A percentile compares a stretch with the other conserved stretches of the same genome.
Conservation (phyloP, 2,113 vertebrate species). For the Sapayoa aenigma region DNA sequence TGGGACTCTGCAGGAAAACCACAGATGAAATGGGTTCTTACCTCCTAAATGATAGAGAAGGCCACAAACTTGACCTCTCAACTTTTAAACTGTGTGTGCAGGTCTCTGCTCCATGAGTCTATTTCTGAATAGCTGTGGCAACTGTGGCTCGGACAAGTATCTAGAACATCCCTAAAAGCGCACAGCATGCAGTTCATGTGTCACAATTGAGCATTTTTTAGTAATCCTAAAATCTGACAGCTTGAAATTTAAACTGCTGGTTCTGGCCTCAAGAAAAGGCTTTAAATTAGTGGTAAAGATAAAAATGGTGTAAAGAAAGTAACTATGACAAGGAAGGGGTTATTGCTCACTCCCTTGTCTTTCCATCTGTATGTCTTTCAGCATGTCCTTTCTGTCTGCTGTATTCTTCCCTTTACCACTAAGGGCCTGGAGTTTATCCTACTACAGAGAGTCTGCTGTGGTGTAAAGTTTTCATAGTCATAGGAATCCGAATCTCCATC, state of each 20-base stretch:
- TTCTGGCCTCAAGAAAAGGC: background rate
- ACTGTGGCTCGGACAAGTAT: background rate
- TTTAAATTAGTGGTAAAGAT: background rate
- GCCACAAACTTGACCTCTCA: background rate
- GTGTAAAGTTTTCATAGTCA: background rate
- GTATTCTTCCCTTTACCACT: background rate
- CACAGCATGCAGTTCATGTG: background rate
- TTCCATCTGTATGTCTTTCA: background rate
- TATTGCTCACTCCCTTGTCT: background rate
- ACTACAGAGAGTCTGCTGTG: background rate
- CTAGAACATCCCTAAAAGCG: background rate
- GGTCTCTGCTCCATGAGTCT: background rate
- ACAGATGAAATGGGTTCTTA: background rate
- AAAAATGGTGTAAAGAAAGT: background rate
- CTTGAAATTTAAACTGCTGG: background rate
- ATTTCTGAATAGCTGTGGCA: background rate
- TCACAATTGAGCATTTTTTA: background rate
- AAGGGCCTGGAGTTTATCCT: background rate
- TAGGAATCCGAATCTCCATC: background rate
- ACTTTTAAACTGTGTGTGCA: background rate
- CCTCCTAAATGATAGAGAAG: background rate
- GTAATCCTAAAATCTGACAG: background rate
- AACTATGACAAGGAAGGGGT: background rate
- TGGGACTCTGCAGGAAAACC: background rate
- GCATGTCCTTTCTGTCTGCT: background rate